phyloP scores from a whole-genome alignment of 2,113 vertebrate genomes.

The Bujurquina vittata region DNA sequence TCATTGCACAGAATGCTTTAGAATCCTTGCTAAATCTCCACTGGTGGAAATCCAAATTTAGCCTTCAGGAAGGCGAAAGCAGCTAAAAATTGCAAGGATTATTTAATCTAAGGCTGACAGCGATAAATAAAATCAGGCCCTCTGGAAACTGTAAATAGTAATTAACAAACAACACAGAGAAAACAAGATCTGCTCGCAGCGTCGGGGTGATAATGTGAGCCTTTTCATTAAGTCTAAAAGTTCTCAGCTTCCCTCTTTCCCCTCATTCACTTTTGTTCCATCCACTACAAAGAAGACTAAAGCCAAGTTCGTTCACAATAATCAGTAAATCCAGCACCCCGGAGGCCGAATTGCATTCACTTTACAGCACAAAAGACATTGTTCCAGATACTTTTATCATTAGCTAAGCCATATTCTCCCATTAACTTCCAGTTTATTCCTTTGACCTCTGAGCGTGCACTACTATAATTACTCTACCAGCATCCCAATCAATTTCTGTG shows the following conservation, averaged over 20 bases:
- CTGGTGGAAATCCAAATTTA: background rate
- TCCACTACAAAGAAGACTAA: constrained; percentile 5
- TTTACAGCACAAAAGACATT: constrained; percentile 50
- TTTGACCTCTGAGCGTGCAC: constrained; percentile 49
- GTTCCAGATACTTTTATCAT: constrained; percentile 42
- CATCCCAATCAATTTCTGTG: background rate
- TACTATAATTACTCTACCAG: constrained; percentile 25
- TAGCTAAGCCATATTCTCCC: constrained; percentile 43
- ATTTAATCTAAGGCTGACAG: background rate
- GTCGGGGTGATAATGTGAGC: constrained; percentile 6
- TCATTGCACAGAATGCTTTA: background rate
- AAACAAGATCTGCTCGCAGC: constrained; percentile 2
- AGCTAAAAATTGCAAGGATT: constrained; percentile 11
- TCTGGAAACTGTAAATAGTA: constrained; percentile 15
- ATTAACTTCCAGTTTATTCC: constrained; percentile 40
- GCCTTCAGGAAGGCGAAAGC: background rate
- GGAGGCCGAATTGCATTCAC: constrained; percentile 42
- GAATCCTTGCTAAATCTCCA: background rate
- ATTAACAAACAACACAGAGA: constrained; percentile 25
- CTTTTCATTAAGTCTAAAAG: constrained; percentile 24
- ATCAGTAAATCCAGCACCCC: constrained; percentile 56
- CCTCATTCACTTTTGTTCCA: constrained; percentile 39
- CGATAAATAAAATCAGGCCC: constrained; percentile 16
- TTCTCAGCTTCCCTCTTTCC: constrained; percentile 1
- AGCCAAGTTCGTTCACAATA: constrained; percentile 42